Conservation (phyloP, 2,797 vertebrate genomes). For the Danionella dracula region DNA sequence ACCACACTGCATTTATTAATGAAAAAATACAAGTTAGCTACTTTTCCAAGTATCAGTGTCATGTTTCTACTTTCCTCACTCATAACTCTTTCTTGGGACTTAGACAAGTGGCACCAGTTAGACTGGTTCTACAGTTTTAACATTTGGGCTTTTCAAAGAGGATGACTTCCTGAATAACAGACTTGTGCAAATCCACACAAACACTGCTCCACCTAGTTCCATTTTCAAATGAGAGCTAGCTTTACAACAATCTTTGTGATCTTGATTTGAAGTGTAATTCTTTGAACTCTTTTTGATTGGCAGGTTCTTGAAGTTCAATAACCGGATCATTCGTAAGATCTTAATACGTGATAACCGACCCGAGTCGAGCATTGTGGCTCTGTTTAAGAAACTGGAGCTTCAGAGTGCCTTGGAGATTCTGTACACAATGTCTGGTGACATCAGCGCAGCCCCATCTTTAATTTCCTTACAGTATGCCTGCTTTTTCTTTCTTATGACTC, state of each 20-base stretch:
- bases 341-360: constrained; percentile 85
- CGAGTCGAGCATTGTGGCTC: constrained; percentile 91
- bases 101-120: neutral
- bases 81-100: neutral
- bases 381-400: constrained; percentile 96
- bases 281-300: constrained; percentile 2
- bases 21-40: too few species aligned
- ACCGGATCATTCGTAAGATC: constrained; percentile 81
- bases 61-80: neutral
- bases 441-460: constrained; percentile 79
- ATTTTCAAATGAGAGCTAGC: too few species aligned
- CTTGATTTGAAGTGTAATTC: neutral
- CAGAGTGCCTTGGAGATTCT: constrained; percentile 94
- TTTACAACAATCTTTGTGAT: too few species aligned
- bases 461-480: constrained; percentile 77
- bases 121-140: neutral
- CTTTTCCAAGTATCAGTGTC: neutral
- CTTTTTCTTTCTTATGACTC: too few species aligned
- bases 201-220: too few species aligned
- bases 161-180: too few species aligned
- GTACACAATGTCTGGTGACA: constrained; percentile 78
- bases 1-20: too few species aligned
- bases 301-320: constrained; percentile 94
- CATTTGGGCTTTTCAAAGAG: neutral
- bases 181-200: too few species aligned